Conservation (phyloP, 2,888 invertebrate species). For the Harpalus rufipes region DNA sequence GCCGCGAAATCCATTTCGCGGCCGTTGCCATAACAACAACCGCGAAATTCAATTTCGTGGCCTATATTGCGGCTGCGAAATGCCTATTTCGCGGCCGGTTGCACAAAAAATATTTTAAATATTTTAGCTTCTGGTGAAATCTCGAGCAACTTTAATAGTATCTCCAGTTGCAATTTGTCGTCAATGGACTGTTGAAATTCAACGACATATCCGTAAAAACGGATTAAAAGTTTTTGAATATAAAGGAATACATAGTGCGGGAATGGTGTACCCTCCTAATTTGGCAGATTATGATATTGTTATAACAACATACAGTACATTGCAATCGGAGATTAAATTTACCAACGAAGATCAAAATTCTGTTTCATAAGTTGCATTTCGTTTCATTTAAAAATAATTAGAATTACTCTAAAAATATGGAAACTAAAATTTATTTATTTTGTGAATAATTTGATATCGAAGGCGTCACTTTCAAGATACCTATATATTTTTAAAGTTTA, state of each 20-base stretch:
- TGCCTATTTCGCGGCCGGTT: too few species aligned
- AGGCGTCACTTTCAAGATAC: too few species aligned
- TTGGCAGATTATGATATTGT: slow-evolving; percentile 85
- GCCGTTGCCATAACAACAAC: too few species aligned
- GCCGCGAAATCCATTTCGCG: too few species aligned
- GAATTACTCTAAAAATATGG: too few species aligned
- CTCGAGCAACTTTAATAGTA: slow-evolving; percentile 85
- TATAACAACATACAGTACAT: slow-evolving; percentile 84
- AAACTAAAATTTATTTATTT: too few species aligned
- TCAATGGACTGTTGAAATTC: slow-evolving; percentile 87
- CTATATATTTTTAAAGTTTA: too few species aligned
- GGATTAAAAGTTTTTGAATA: slow-evolving; percentile 80
- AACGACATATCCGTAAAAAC: slow-evolving; percentile 80
- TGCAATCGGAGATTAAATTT: slow-evolving; percentile 82
- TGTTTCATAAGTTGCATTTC: slow-evolving; percentile 40
- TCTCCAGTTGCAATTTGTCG: slow-evolving; percentile 83
- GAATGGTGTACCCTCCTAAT: slow-evolving; percentile 81
- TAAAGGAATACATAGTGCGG: slow-evolving; percentile 76
- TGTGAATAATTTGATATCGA: too few species aligned
- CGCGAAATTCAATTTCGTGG: too few species aligned
- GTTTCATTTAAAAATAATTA: neutral
- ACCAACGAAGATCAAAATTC: slow-evolving; percentile 74
- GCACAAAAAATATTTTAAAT: slow-evolving; percentile 70
- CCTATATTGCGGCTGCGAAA: too few species aligned
- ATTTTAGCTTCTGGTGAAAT: slow-evolving; percentile 77